Percentiles rank a stretch among this genome's conserved stretches.
Evolutionary conservation across 2,113 vertebrate genomes (phyloP).

Genomic region (Trochalopteron elliotii): DNA sequence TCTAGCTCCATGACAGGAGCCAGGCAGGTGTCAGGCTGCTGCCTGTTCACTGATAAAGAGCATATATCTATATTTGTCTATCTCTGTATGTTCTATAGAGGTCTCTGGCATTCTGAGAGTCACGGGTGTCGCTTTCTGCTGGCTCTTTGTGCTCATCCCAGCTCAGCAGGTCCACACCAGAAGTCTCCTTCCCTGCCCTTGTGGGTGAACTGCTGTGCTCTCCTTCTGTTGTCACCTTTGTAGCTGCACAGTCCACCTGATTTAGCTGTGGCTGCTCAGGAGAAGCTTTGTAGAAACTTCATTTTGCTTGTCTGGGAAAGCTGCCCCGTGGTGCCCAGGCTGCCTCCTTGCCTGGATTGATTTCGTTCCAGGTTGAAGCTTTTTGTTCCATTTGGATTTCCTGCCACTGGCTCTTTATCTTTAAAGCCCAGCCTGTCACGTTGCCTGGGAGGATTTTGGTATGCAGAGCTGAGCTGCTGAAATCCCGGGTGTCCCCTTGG

Average conservation of each 20-base stretch:
- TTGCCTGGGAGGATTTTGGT: neutral
- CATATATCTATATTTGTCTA: neutral
- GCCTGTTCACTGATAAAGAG: neutral
- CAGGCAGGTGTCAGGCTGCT: neutral
- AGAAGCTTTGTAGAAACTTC: neutral
- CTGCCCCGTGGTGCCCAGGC: fast-evolving
- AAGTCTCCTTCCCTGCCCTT: neutral
- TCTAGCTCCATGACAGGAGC: neutral
- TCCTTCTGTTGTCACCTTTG: neutral
- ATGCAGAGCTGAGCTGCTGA: neutral
- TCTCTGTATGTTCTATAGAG: neutral
- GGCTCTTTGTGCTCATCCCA: neutral
- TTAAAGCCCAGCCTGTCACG: neutral
- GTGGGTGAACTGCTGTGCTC: fast-evolving
- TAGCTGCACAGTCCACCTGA: neutral
- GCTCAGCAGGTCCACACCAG: neutral
- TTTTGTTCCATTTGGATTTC: neutral
- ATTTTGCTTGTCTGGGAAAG: neutral
- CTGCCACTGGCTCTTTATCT: neutral
- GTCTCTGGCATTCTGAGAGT: neutral
- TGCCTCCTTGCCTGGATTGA: neutral
- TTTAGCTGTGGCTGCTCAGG: neutral
- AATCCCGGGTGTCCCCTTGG: neutral
- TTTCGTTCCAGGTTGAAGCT: neutral
- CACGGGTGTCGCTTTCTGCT: neutral